Evolutionary conservation across 1,140 invertebrate genomes (phyloP).

Genomic region (Microplitis demolitor): DNA sequence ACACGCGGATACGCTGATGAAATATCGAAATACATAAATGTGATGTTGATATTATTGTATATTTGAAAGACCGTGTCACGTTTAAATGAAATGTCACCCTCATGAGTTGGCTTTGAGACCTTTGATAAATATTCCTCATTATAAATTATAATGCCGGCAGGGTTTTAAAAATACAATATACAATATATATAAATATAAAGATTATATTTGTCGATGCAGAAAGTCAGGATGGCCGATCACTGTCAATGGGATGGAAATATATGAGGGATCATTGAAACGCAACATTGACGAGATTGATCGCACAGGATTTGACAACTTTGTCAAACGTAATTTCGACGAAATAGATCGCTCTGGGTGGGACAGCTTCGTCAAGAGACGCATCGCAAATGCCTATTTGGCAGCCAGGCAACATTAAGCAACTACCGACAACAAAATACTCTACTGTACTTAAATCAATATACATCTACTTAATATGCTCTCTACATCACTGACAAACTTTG

Average conservation of each 20-base stretch:
- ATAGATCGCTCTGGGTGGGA: slow-evolving; percentile 64
- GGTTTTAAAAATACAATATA: not conserved
- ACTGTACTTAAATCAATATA: not conserved
- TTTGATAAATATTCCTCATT: too few species aligned
- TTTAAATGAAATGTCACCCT: too few species aligned
- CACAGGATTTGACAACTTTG: slow-evolving; percentile 59
- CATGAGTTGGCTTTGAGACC: too few species aligned
- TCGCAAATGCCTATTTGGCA: slow-evolving; percentile 7
- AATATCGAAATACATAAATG: too few species aligned
- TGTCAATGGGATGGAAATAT: slow-evolving; percentile 13
- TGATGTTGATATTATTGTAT: too few species aligned
- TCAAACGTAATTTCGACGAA: slow-evolving; percentile 68
- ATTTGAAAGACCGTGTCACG: too few species aligned
- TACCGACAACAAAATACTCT: not conserved
- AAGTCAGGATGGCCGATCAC: slow-evolving; percentile 18
- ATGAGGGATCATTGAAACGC: slow-evolving; percentile 45
- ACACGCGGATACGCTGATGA: too few species aligned
- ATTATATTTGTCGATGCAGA: not conserved
- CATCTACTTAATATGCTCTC: not conserved
- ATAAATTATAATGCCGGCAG: not conserved
- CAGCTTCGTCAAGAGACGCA: slow-evolving; percentile 46
- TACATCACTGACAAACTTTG: not conserved
- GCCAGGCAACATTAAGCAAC: slow-evolving; percentile 10
- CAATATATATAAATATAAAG: not conserved
- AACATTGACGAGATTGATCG: slow-evolving; percentile 68